A percentile compares a stretch with the other conserved stretches of the same genome.
phyloP scores from a whole-genome alignment of 1,140 invertebrate species.

The Phymastichus coffea region DNA sequence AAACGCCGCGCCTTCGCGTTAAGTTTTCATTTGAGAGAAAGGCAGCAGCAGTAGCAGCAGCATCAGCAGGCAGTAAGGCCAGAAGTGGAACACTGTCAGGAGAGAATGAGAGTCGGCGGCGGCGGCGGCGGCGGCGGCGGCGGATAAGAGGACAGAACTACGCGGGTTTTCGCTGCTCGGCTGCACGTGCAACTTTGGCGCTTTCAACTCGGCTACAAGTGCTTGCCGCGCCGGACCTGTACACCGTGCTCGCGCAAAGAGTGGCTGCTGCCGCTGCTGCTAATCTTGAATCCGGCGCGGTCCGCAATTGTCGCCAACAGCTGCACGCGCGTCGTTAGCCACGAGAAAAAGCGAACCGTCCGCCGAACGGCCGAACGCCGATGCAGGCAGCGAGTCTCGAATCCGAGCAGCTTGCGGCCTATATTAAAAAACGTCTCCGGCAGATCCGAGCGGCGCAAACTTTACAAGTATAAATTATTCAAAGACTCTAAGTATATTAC shows the following conservation, averaged over 20 bases:
- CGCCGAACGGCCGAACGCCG: too few species aligned
- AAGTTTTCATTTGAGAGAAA: conserved; percentile 43
- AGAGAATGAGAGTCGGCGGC: conserved; percentile 8
- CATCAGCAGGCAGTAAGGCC: conserved; percentile 34
- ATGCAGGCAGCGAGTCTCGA: too few species aligned
- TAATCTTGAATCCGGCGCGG: too few species aligned
- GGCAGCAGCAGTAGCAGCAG: too few species aligned
- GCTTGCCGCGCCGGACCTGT: not conserved
- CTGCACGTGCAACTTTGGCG: too few species aligned
- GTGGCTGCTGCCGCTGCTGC: not conserved
- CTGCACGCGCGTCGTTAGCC: not conserved
- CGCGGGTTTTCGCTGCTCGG: conserved; percentile 8
- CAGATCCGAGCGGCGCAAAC: too few species aligned
- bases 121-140: not conserved
- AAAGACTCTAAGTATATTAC: conserved; percentile 3
- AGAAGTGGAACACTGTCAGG: conserved; percentile 35
- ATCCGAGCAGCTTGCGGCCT: too few species aligned
- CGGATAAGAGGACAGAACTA: conserved; percentile 25
- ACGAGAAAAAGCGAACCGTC: too few species aligned
- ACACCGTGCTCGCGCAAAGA: conserved; percentile 4
- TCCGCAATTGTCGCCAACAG: too few species aligned
- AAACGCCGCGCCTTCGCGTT: conserved; percentile 34
- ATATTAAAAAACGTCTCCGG: too few species aligned
- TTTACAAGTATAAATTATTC: conserved; percentile 10
- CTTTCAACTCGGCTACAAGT: too few species aligned